phyloP scores from a whole-genome alignment of 1,140 invertebrate genomes.

The Pentalonia nigronervosa region DNA sequence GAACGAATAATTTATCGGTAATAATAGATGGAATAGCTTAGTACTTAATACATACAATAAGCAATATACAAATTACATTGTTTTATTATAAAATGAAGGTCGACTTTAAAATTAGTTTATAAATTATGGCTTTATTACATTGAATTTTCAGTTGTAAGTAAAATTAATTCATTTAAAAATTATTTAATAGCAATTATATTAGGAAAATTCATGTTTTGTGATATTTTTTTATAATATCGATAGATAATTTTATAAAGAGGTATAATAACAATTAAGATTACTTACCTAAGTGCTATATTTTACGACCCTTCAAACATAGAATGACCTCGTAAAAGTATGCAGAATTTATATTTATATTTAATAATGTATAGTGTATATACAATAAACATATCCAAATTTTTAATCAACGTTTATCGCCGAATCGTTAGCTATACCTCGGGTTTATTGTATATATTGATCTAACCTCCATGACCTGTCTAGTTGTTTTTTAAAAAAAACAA shows the following conservation, averaged over 20 bases:
- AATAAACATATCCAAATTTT: neutral
- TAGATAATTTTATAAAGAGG: neutral
- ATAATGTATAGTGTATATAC: neutral
- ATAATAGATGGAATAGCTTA: neutral
- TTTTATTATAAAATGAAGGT: neutral
- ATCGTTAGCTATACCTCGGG: neutral
- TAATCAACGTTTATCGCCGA: neutral
- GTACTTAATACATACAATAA: neutral
- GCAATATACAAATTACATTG: neutral
- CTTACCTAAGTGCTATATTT: neutral
- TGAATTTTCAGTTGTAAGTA: neutral
- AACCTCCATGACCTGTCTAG: neutral
- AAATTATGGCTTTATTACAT: neutral
- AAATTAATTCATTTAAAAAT: neutral
- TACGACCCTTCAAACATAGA: neutral
- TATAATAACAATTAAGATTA: neutral
- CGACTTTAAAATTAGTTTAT: neutral
- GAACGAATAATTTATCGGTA: neutral
- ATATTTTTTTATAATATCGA: neutral
- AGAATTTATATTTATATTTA: neutral
- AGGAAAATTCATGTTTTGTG: neutral
- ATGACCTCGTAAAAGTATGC: neutral
- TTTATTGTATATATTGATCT: neutral
- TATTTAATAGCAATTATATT: neutral
- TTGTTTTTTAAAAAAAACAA: neutral